Evolutionary conservation across 2,113 vertebrate species (phyloP).

Genomic region (Corynorhinus townsendii): DNA sequence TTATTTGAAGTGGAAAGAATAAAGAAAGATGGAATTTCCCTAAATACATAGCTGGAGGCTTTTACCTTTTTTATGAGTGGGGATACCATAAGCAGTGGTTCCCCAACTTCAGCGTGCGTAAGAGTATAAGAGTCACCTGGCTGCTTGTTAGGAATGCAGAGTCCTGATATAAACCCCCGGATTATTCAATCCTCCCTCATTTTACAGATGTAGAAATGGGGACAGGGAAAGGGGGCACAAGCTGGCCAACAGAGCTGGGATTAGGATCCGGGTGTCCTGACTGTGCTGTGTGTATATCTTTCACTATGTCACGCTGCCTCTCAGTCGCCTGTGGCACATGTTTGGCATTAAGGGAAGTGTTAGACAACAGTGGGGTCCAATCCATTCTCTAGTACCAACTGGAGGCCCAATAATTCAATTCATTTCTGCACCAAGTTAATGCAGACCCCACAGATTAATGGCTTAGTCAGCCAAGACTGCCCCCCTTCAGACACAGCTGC

Average conservation of each 20-base stretch:
- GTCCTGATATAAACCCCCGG: neutral
- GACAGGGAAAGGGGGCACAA: neutral
- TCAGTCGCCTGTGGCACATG: neutral
- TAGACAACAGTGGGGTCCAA: neutral
- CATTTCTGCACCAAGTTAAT: neutral
- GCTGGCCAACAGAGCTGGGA: neutral
- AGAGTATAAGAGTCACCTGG: neutral
- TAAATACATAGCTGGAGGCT: constrained; percentile 19
- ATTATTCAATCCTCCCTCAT: neutral
- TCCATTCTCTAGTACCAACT: neutral
- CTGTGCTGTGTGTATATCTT: neutral
- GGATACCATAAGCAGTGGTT: neutral
- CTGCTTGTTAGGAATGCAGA: neutral
- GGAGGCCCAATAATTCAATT: neutral
- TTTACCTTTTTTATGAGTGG: neutral
- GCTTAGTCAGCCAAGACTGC: neutral
- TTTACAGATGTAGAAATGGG: neutral
- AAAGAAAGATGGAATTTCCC: constrained; percentile 35
- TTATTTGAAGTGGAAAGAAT: constrained; percentile 26
- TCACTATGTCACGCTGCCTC: accelerated
- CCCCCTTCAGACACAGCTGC: neutral
- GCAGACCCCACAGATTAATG: neutral
- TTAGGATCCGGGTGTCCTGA: neutral
- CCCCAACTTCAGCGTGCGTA: neutral
- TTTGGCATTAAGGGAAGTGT: neutral